Conservation (phyloP, 2,888 invertebrate genomes). For the Phyllotreta striolata region DNA sequence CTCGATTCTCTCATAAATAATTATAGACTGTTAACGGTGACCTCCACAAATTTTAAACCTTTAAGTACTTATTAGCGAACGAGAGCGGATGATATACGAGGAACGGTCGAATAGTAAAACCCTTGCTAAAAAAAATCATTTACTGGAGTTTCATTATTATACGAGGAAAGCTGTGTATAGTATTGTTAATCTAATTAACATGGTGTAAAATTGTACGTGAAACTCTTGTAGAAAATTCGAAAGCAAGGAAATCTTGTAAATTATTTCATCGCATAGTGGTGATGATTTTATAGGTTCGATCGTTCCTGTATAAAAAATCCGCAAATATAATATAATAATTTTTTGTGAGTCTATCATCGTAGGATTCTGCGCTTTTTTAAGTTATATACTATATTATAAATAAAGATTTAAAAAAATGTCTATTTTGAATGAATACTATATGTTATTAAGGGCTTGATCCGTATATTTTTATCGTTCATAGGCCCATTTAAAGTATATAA, state of each 20-base stretch:
- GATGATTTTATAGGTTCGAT: constrained; percentile 12
- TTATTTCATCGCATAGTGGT: constrained; percentile 1
- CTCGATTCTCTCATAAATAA: constrained; percentile 42
- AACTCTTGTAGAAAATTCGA: not conserved
- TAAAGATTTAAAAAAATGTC: constrained; percentile 50
- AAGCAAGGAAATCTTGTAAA: not conserved
- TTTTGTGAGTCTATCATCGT: constrained; percentile 38
- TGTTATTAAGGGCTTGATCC: constrained; percentile 57
- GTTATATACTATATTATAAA: constrained; percentile 40
- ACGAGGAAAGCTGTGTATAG: too few species aligned
- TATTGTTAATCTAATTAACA: too few species aligned
- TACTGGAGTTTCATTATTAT: too few species aligned
- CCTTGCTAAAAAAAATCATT: too few species aligned
- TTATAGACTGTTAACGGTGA: constrained; percentile 49
- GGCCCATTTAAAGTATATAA: constrained; percentile 54
- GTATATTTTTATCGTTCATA: constrained; percentile 61
- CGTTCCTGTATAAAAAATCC: constrained; percentile 4
- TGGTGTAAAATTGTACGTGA: too few species aligned
- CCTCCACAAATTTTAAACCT: constrained; percentile 49
- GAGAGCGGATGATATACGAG: constrained; percentile 29
- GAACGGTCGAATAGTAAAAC: constrained; percentile 19
- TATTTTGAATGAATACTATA: constrained; percentile 60
- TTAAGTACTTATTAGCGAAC: constrained; percentile 56
- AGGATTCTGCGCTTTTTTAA: constrained; percentile 52
- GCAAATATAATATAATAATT: constrained; percentile 3